phyloP scores from a whole-genome alignment of 2,113 vertebrate species.

The Coptodon rendalli region DNA sequence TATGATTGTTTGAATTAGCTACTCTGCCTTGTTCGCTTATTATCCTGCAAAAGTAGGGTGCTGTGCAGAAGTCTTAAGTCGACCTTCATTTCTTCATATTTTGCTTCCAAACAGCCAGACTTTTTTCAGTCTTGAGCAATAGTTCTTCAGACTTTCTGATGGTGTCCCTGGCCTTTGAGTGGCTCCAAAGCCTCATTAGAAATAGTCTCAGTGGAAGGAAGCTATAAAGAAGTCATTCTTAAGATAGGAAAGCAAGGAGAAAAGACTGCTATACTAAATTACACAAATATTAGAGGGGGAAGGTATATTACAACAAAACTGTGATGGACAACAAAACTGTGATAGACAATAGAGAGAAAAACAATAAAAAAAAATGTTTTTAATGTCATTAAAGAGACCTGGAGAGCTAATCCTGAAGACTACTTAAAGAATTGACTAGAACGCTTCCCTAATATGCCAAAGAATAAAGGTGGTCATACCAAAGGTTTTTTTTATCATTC shows the following conservation, averaged over 20 bases:
- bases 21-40: not conserved
- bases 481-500: not conserved
- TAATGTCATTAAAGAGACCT: not conserved
- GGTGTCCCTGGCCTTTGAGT: not conserved
- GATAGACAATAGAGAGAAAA: not conserved
- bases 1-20: not conserved
- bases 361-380: not conserved
- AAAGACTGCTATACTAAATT: not conserved
- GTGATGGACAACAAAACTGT: not conserved
- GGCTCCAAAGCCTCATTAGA: not conserved
- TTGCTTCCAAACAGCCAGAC: too few species aligned
- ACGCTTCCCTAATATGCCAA: accelerated
- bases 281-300: not conserved
- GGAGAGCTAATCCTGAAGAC: not conserved
- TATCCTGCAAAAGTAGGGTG: not conserved
- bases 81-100: too few species aligned
- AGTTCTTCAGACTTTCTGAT: not conserved
- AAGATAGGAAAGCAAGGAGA: not conserved
- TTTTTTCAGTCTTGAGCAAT: not conserved
- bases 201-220: not conserved
- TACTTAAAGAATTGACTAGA: not conserved
- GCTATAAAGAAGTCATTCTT: not conserved
- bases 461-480: not conserved
- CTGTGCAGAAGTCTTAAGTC: not conserved
- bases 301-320: not conserved